A percentile compares a stretch with the other conserved stretches of the same genome.
Evolutionary conservation across 2,113 vertebrate genomes (phyloP).

Genomic region (Festucalex cinctus): DNA sequence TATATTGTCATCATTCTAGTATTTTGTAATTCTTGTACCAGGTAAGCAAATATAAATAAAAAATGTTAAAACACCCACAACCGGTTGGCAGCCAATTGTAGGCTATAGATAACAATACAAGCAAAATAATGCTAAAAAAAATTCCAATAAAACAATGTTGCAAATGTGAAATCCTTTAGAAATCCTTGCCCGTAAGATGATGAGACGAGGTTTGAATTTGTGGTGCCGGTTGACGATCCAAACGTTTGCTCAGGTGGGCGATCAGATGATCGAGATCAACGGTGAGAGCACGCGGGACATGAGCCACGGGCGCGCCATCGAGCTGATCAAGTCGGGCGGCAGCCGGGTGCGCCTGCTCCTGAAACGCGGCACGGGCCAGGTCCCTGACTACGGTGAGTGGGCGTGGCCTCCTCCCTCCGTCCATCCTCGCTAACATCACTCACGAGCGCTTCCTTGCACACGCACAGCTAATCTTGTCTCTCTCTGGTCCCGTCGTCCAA

Average conservation of each 20-base stretch:
- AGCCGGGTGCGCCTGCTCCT: slow-evolving; percentile 88
- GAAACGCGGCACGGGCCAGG: slow-evolving; percentile 94
- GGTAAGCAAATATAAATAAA: too few species aligned
- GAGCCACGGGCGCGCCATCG: slow-evolving; percentile 94
- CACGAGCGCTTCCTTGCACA: background rate
- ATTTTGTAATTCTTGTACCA: too few species aligned
- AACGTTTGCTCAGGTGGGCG: slow-evolving; percentile 83
- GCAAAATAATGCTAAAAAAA: too few species aligned
- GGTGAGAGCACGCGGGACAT: slow-evolving; percentile 96
- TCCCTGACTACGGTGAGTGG: slow-evolving; percentile 94
- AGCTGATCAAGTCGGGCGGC: slow-evolving; percentile 96
- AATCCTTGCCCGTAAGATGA: too few species aligned
- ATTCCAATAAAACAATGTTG: too few species aligned
- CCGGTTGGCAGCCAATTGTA: too few species aligned
- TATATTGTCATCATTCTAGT: too few species aligned
- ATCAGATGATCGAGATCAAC: slow-evolving; percentile 99
- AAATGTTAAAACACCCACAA: too few species aligned
- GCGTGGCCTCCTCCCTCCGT: background rate
- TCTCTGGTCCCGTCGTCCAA: too few species aligned
- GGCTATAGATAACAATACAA: too few species aligned
- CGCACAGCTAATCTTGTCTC: background rate
- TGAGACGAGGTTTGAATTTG: too few species aligned
- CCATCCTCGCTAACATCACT: slow-evolving; percentile 1
- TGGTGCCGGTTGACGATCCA: background rate
- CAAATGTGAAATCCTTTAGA: too few species aligned